Base-by-base conservation (phyloP, 2,797 vertebrate genomes). In the Pseudopleuronectes americanus region DNA sequence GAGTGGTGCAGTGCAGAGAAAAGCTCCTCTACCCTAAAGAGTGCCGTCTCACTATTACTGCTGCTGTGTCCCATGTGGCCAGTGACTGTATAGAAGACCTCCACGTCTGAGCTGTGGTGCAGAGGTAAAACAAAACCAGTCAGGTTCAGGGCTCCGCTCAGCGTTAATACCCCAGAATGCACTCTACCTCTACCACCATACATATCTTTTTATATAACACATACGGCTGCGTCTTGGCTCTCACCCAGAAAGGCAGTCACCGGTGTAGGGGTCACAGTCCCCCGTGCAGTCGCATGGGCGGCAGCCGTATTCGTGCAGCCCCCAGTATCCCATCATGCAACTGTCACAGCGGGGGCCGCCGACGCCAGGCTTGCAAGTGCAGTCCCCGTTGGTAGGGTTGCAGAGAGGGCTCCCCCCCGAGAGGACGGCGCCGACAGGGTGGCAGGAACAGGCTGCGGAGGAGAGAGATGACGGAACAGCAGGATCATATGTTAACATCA, bases 1-100 rank as follows among this genome's bases (percentile, higher is more conserved):
- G 97, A 96, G 89, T 97, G 96, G 78, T 96, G 96, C 81, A 99
- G 95, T 9, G 97, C 98, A 7, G 97, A 99, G 92, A 97, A 99
- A 64, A 97, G 96, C 91, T 97, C 97, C 77, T 97, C 96, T 5
- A 92, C 94, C 83, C 94, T 95, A 93, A 96, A 97, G 79, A 94
- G 71, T 70, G 80, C 79, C 79, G 22, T 75, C 81, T 89, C 84
- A 80, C 90, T 89, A 51, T 79, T 87, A 1, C 89, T 96, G 64
- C 95, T 92, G 26, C 94, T 95, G 77, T 87, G 83, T 51, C 53
- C 60, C 28, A 87, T 73, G 89, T 86, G 88, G 74, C 79, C 80
- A 56, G 79, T 56, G 81, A 81, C 84, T 84, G 87, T 80, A 0
- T 92, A 90, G 83, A 93, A 92, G 95, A 95, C 94, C 76, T 94